Base-by-base conservation (phyloP, 2,797 vertebrate species). In the Megalops cyprinoides region DNA sequence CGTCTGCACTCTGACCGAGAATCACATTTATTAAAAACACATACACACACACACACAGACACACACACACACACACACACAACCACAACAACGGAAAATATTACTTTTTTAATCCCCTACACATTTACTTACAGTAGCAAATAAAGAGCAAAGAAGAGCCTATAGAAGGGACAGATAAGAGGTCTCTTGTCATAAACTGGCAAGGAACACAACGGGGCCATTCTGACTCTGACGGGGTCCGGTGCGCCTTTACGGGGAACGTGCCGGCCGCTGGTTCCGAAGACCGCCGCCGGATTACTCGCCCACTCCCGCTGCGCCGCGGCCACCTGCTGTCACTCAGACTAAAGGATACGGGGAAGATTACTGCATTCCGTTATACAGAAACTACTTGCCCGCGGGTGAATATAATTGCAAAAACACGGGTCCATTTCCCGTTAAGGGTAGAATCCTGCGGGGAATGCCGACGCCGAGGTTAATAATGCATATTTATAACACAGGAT, bases 371-470 rank as follows among this genome's bases (percentile, higher is more conserved):
- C 88, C 85, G 56, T 86, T 90, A 87, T 89, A 93, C 90, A 82
- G 89, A 91, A 90, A 84, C 88, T 84, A 86, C 89, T 92, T 89
- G 93, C 95, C 93, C 90, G 85, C 84, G 93, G 96, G 93, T 93
- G 94, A 88, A 93, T 96, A 95, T 96, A 96, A 96, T 96, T 95
- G 95, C 91, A 95, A 92, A 95, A 91, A 91, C 88, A 89, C 1
- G 74, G 90, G 91, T 94, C 88, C 89, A 85, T 91, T 92, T 92
- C 90, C 89, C 87, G 85, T 81, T 84, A 87, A 82, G 87, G 90
- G 89, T 89, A 84, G 82, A 82, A 83, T 86, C 90, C 90, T 81
- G 83, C 81, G 89, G 89, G 90, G 65, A 83, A 81, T 83, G 87
- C 81, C 80, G 80, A 79, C 80, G 44, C 86, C 85, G 85, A 85